Percentiles rank a stretch among this genome's conserved stretches.
phyloP scores from a whole-genome alignment of 2,888 invertebrate species.

The Ommatoiulus sabulosus region DNA sequence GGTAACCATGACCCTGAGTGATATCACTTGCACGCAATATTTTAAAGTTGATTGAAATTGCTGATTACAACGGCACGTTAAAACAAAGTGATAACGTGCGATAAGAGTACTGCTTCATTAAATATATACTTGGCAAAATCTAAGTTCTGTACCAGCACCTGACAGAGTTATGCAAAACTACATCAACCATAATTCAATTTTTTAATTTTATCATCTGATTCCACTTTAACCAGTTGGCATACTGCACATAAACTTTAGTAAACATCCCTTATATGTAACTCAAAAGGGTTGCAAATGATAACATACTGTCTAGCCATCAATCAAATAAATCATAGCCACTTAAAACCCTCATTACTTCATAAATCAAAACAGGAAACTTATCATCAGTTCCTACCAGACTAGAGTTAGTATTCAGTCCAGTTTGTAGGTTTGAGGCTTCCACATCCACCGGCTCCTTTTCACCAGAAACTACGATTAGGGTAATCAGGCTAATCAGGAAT shows the following conservation, averaged over 20 bases:
- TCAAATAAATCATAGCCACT: not conserved
- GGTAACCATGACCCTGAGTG: not conserved
- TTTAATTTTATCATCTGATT: not conserved
- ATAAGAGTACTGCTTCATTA: not conserved
- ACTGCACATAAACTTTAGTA: not conserved
- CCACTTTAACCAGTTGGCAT: not conserved
- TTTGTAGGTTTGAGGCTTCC: slow-evolving; percentile 45
- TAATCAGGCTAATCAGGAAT: slow-evolving; percentile 29
- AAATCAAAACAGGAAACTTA: slow-evolving; percentile 13
- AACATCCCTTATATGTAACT: not conserved
- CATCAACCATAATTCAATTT: not conserved
- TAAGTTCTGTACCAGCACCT: not conserved
- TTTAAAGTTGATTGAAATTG: not conserved
- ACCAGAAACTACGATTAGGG: not conserved
- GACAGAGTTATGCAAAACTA: not conserved
- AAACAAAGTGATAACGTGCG: not conserved
- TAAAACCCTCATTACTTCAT: not conserved
- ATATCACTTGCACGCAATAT: not conserved
- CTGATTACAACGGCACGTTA: not conserved
- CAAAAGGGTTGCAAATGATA: not conserved
- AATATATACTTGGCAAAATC: not conserved
- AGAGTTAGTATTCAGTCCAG: not conserved
- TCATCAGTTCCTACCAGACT: slow-evolving; percentile 21
- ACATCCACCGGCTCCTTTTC: slow-evolving; percentile 57
- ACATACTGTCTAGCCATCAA: not conserved